Base-by-base conservation (phyloP, 2,888 invertebrate species). In the Pegoplata infirma region DNA sequence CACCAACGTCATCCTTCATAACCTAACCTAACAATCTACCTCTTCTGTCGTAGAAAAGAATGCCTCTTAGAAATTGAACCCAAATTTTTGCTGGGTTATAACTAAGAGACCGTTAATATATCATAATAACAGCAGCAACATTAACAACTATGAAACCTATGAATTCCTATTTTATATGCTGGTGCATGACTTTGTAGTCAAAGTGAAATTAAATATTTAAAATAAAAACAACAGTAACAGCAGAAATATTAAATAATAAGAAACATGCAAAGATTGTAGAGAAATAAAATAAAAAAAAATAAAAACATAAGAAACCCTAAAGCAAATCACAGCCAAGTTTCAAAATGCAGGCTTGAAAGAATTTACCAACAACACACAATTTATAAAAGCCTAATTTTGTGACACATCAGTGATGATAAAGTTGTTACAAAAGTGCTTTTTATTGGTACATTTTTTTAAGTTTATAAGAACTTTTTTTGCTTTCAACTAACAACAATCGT, bases 21-120 rank as follows among this genome's bases (percentile, higher is more conserved):
- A n/a, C n/a, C n/a, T n/a, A n/a, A n/a, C n/a, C n/a, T n/a, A n/a
- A n/a, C n/a, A n/a, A n/a, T n/a, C n/a, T n/a, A n/a, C n/a, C n/a
- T n/a, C n/a, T n/a, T n/a, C n/a, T n/a, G n/a, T n/a, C n/a, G n/a
- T n/a, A n/a, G n/a, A n/a, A n/a, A n/a, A n/a, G n/a, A n/a, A n/a
- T n/a, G n/a, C n/a, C n/a, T n/a, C n/a, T n/a, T n/a, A n/a, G n/a
- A n/a, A n/a, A n/a, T n/a, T n/a, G n/a, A n/a, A n/a, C n/a, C n/a
- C n/a, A n/a, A n/a, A n/a, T n/a, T n/a, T n/a, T n/a, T 17, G 17
- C 10, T 17, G n/a, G n/a, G 47, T 14, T 23, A 68, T 56, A 72
- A 74, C 69, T 55, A 69, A 58, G 73, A 77, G 67, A 77, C 77
- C 77, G 73, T 73, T 77, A 77, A 73, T 17, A 72, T 61, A 67